Conservation (phyloP, 2,797 vertebrate species). For the Sciurus vulgaris region DNA sequence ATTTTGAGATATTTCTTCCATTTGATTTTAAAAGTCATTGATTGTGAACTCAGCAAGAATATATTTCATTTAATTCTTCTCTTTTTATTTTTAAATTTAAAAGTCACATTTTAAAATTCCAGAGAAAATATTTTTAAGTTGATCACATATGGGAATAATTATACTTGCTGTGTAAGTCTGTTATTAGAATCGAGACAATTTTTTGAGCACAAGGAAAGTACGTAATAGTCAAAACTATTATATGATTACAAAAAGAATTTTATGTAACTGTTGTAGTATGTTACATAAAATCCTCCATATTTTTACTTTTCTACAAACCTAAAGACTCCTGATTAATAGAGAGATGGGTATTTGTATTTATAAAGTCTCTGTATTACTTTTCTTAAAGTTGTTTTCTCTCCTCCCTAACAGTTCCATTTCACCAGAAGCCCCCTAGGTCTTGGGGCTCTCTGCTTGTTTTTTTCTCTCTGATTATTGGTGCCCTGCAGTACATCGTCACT, state of each 20-base stretch:
- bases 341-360: too few relatives aligned
- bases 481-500: not conserved
- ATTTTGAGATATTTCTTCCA: constrained; percentile 58
- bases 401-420: not conserved
- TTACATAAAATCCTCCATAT: too few relatives aligned
- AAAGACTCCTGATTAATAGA: not conserved
- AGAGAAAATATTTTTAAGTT: constrained; percentile 43
- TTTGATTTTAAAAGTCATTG: constrained; percentile 22
- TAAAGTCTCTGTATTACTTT: not conserved
- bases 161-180: not conserved
- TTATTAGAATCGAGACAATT: constrained; percentile 3
- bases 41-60: not conserved
- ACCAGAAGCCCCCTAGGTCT: not conserved
- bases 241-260: constrained; percentile 16
- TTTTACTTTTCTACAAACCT: constrained; percentile 54
- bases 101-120: not conserved
- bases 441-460: not conserved
- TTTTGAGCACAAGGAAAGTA: constrained; percentile 37
- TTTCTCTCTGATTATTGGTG: not conserved
- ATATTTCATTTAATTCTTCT: constrained; percentile 14
- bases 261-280: not conserved
- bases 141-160: constrained; percentile 15
- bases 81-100: not conserved
- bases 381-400: not conserved
- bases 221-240: constrained; percentile 55